phyloP scores from a whole-genome alignment of 2,888 invertebrate genomes.

The Leptura quadrifasciata region DNA sequence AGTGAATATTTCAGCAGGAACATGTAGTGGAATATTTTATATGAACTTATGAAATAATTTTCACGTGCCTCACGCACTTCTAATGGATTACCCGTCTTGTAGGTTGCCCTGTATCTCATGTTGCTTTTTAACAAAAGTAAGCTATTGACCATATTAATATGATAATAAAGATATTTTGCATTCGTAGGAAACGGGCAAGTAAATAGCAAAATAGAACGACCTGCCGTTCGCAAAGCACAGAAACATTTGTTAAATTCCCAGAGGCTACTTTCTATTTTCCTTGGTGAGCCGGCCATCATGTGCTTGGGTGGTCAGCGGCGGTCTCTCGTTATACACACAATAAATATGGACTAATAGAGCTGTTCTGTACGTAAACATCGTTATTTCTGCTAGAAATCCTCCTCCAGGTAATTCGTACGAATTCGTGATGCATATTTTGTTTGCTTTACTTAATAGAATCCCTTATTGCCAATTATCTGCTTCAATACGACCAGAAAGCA shows the following conservation, averaged over 20 bases:
- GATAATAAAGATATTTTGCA: slow-evolving; percentile 28
- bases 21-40: no score
- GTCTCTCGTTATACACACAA: slow-evolving; percentile 70
- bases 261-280: slow-evolving; percentile 67
- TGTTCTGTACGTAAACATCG: slow-evolving; percentile 72
- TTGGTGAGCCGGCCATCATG: slow-evolving; percentile 66
- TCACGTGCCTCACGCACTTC: no score
- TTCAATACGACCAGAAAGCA: slow-evolving; percentile 47
- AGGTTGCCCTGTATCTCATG: no score
- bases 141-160: slow-evolving; percentile 8
- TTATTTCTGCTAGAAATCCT: slow-evolving; percentile 70
- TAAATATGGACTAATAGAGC: slow-evolving; percentile 73
- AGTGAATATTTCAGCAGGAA: no score
- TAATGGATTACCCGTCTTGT: no score
- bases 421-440: slow-evolving; percentile 64
- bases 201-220: slow-evolving; percentile 9
- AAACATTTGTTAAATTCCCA: slow-evolving; percentile 68
- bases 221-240: slow-evolving; percentile 41
- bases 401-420: slow-evolving; percentile 61
- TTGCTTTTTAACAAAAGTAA: no score
- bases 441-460: slow-evolving; percentile 62
- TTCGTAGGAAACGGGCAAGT: slow-evolving; percentile 19
- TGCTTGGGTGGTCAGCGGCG: slow-evolving; percentile 66
- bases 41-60: no score
- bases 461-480: slow-evolving; percentile 61